A percentile compares a stretch with the other conserved stretches of the same genome.
Evolutionary conservation across 1,140 invertebrate genomes (phyloP).

Genomic region (Bombus fervidus): DNA sequence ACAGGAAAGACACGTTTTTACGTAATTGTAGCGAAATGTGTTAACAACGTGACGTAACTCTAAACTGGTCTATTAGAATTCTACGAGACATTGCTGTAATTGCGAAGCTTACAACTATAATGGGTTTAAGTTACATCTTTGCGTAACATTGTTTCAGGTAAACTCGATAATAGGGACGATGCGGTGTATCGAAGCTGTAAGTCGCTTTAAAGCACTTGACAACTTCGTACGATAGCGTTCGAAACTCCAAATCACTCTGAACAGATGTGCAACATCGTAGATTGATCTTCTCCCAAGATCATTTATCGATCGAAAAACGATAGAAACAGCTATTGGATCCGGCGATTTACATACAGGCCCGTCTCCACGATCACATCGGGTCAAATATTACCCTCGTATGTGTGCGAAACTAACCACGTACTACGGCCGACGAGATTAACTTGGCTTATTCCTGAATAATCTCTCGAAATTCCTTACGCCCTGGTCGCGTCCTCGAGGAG

Average conservation of each 20-base stretch:
- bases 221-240: background rate
- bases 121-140: background rate
- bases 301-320: background rate
- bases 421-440: background rate
- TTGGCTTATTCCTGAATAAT: conserved; percentile 21
- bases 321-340: background rate
- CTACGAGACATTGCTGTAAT: background rate
- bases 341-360: background rate
- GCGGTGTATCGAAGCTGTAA: background rate
- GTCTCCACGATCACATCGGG: background rate
- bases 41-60: background rate
- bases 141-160: background rate
- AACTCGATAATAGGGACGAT: background rate
- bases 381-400: background rate
- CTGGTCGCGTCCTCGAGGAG: background rate
- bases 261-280: background rate
- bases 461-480: conserved; percentile 13
- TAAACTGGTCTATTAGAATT: too few species aligned
- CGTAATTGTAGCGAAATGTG: background rate
- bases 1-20: background rate
- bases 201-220: background rate
- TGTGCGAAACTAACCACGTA: background rate
- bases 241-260: background rate
- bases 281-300: background rate
- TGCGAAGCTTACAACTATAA: background rate